A percentile compares a stretch with the other conserved stretches of the same genome.
Conservation (phyloP, 2,888 invertebrate genomes). For the Tigriopus californicus region DNA sequence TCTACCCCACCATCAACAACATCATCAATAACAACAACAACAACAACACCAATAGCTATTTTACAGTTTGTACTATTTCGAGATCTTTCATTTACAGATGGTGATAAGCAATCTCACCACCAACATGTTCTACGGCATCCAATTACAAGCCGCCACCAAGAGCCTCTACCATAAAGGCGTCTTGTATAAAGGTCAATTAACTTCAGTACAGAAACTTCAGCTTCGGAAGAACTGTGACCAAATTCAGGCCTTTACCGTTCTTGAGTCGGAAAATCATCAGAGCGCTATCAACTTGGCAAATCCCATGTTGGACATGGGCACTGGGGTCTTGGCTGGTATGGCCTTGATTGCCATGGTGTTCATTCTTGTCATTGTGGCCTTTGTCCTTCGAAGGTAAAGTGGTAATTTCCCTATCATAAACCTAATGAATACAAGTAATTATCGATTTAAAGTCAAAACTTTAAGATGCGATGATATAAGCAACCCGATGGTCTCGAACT, state of each 20-base stretch:
- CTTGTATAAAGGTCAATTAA: conserved; percentile 43
- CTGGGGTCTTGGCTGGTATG: conserved; percentile 47
- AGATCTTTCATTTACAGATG: conserved; percentile 33
- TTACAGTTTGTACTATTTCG: not conserved
- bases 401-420: too few relatives aligned
- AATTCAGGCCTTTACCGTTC: conserved; percentile 17
- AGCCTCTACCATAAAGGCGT: conserved; percentile 42
- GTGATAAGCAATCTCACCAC: conserved; percentile 47
- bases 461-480: too few relatives aligned
- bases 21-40: not conserved
- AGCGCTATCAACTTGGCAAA: not conserved
- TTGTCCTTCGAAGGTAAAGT: conserved; percentile 51
- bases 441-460: too few relatives aligned
- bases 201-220: conserved; percentile 41
- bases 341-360: conserved; percentile 48
- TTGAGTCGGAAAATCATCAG: not conserved
- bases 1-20: too few relatives aligned
- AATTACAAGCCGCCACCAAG: conserved; percentile 45
- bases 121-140: conserved; percentile 47
- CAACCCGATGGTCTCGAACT: too few relatives aligned
- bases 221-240: conserved; percentile 46
- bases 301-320: conserved; percentile 35
- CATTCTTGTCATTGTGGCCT: conserved; percentile 43
- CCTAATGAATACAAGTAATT: too few relatives aligned
- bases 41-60: not conserved